A percentile compares a stretch with the other conserved stretches of the same genome.
phyloP scores from a whole-genome alignment of 2,888 invertebrate genomes.

The Cephus spinipes region DNA sequence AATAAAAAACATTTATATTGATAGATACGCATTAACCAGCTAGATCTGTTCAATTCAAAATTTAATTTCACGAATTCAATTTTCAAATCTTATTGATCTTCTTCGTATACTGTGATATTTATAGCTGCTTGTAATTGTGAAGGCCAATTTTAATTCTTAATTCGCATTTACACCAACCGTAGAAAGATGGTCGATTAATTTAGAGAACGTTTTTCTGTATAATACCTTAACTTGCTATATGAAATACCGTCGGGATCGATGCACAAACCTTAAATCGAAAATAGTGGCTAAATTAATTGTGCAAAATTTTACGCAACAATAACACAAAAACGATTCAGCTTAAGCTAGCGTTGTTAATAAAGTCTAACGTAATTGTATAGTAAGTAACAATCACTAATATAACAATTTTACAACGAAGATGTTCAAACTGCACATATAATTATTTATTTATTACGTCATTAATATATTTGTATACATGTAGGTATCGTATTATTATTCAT shows the following conservation, averaged over 20 bases:
- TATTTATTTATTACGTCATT: background rate
- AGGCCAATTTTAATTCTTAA: background rate
- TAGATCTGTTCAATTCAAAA: background rate
- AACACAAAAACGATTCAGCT: background rate
- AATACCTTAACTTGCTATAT: background rate
- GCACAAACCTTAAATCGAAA: background rate
- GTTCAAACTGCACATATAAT: background rate
- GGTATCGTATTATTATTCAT: background rate
- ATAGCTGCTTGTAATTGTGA: slow-evolving; percentile 13
- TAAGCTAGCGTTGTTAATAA: background rate
- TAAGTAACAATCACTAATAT: background rate
- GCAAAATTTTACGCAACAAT: background rate
- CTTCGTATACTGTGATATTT: slow-evolving; percentile 37
- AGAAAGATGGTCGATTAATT: background rate
- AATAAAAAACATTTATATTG: background rate
- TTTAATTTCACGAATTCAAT: slow-evolving; percentile 17
- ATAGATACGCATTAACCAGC: background rate
- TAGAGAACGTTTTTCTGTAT: background rate
- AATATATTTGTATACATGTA: background rate
- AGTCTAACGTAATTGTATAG: background rate
- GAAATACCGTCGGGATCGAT: background rate
- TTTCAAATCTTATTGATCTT: slow-evolving; percentile 27
- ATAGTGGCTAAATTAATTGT: background rate
- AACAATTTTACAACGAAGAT: background rate
- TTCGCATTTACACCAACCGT: background rate